Evolutionary conservation across 64 coral and sea anemone species (phyloP).

Genomic region (Anthopleura sola): DNA sequence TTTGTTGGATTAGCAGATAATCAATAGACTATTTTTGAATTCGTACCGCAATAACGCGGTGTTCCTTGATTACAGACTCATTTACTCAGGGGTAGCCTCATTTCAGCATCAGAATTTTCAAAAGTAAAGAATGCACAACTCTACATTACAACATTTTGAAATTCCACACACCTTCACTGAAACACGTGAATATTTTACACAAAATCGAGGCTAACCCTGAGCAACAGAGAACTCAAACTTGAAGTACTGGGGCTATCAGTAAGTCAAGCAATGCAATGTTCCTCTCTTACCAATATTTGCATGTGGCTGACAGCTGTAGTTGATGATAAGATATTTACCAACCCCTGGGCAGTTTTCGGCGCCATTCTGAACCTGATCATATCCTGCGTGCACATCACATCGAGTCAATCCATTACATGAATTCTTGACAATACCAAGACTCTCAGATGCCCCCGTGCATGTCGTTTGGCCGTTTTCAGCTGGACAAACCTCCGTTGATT

Average conservation of each 20-base stretch:
- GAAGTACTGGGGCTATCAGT: not conserved
- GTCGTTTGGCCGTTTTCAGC: slow-evolving; percentile 83
- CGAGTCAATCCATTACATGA: slow-evolving; percentile 75
- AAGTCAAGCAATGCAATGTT: too few relatives aligned
- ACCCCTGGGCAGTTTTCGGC: slow-evolving; percentile 93
- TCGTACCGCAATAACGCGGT: too few relatives aligned
- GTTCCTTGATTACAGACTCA: too few relatives aligned
- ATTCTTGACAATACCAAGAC: slow-evolving; percentile 90
- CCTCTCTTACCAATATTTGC: slow-evolving; percentile 71
- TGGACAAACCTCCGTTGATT: slow-evolving; percentile 86
- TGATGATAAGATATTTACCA: slow-evolving; percentile 92
- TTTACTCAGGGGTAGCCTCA: too few relatives aligned
- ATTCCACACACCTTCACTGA: too few relatives aligned
- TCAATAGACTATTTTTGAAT: not conserved
- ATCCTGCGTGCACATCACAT: slow-evolving; percentile 78
- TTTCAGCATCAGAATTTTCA: too few relatives aligned
- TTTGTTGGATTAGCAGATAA: not conserved
- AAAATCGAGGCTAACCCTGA: too few relatives aligned
- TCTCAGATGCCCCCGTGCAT: slow-evolving; percentile 95
- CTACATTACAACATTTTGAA: too few relatives aligned
- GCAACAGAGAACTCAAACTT: too few relatives aligned
- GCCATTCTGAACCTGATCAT: slow-evolving; percentile 86
- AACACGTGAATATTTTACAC: too few relatives aligned
- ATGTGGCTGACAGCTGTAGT: slow-evolving; percentile 94
- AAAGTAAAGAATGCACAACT: too few relatives aligned